A percentile compares a stretch with the other conserved stretches of the same genome.
Conservation (phyloP, 2,113 vertebrate species). For the Numida meleagris region DNA sequence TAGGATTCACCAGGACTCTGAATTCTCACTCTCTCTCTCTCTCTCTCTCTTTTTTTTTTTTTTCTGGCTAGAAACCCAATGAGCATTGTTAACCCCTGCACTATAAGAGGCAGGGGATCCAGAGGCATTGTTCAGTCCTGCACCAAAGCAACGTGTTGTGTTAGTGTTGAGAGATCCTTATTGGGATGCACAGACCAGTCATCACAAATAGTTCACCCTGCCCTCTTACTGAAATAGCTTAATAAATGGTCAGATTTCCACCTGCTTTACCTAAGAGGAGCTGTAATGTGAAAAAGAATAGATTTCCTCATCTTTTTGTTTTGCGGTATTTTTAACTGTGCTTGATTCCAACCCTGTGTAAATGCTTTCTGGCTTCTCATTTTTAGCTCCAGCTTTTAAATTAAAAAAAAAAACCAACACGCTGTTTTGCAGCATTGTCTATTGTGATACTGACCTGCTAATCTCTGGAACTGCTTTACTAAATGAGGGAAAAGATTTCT, state of each 20-base stretch:
- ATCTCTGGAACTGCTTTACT: slow-evolving; percentile 32
- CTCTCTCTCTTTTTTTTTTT: too few relatives aligned
- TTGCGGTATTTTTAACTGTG: background rate
- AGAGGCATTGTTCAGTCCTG: fast-evolving
- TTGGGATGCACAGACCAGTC: background rate
- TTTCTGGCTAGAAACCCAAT: background rate
- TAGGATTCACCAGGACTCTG: background rate
- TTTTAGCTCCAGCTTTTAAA: slow-evolving; percentile 3
- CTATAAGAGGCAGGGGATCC: background rate
- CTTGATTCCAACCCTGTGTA: background rate
- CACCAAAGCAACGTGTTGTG: background rate
- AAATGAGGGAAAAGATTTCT: background rate
- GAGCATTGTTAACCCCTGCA: background rate
- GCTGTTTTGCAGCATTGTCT: background rate
- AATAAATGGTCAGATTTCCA: background rate
- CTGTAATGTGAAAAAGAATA: background rate
- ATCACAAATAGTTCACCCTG: background rate
- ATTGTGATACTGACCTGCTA: background rate
- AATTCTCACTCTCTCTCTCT: background rate
- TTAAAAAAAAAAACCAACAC: background rate
- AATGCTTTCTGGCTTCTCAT: background rate
- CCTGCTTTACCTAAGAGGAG: background rate
- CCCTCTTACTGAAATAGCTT: background rate
- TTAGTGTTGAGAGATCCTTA: background rate
- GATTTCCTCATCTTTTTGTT: background rate